phyloP scores from a whole-genome alignment of 2,888 invertebrate species.

The Drosophila meridionalis region DNA sequence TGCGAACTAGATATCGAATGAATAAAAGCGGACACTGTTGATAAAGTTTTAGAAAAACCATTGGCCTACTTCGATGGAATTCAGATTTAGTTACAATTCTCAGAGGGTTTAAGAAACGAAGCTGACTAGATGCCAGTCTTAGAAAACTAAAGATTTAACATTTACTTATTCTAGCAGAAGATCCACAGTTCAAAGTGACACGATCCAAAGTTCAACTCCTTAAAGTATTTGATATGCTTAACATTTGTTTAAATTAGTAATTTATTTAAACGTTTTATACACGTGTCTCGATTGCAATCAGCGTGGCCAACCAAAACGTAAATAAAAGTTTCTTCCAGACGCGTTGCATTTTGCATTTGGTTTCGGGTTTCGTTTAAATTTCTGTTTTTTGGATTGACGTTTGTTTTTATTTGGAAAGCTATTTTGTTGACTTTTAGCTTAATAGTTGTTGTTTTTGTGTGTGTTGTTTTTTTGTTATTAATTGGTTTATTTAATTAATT shows the following conservation, averaged over 20 bases:
- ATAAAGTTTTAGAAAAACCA: not conserved
- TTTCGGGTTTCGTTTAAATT: constrained; percentile 12
- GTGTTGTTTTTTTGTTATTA: constrained; percentile 64
- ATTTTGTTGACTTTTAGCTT: constrained; percentile 82
- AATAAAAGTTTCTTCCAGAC: constrained; percentile 15
- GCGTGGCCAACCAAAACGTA: constrained; percentile 15
- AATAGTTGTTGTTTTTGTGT: constrained; percentile 63
- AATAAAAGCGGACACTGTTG: not conserved
- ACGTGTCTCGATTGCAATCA: constrained; percentile 24
- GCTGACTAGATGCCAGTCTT: not conserved
- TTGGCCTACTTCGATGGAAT: constrained; percentile 29
- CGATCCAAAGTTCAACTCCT: not conserved
- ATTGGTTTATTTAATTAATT: constrained; percentile 74
- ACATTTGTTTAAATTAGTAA: constrained; percentile 22
- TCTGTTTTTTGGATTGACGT: constrained; percentile 57
- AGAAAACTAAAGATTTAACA: not conserved
- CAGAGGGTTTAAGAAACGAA: not conserved
- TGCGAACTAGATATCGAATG: constrained; percentile 19
- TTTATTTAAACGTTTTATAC: constrained; percentile 34
- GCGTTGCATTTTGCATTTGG: constrained; percentile 17
- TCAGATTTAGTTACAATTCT: not conserved
- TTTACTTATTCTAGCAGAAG: not conserved
- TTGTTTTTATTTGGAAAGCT: constrained; percentile 75
- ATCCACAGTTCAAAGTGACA: not conserved
- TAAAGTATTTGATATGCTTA: not conserved